Conservation (phyloP, 2,797 vertebrate species). For the Antrozous pallidus region DNA sequence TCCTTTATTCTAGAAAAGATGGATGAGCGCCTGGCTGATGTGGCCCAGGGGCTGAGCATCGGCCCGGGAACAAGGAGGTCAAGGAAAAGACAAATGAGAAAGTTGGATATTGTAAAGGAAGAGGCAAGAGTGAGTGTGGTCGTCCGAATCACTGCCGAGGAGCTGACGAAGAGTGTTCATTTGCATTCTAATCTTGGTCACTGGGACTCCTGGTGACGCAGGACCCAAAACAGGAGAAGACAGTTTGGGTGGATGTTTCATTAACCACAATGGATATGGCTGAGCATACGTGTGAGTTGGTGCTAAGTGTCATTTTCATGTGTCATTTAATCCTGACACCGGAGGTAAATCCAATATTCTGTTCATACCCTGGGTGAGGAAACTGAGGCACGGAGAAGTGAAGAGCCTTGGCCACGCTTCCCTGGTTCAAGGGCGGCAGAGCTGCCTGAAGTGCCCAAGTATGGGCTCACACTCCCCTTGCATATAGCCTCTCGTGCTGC, state of each 20-base stretch:
- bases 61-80: too few relatives aligned
- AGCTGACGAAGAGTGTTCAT: background rate
- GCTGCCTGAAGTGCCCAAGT: background rate
- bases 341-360: background rate
- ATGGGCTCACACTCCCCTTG: fast-evolving
- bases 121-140: background rate
- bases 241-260: background rate
- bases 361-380: background rate
- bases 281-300: background rate
- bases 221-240: background rate
- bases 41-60: too few relatives aligned
- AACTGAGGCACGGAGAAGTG: background rate
- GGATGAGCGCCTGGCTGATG: too few relatives aligned
- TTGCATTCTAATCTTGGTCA: background rate
- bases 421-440: background rate
- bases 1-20: background rate
- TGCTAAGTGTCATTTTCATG: background rate
- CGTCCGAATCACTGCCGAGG: background rate
- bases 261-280: background rate
- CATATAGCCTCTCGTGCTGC: background rate
- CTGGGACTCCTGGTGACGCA: background rate
- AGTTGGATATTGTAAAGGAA: background rate
- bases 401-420: background rate
- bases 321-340: background rate
- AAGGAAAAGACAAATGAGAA: background rate